phyloP scores from a whole-genome alignment of 2,888 invertebrate genomes.

The Drosophila limbata region DNA sequence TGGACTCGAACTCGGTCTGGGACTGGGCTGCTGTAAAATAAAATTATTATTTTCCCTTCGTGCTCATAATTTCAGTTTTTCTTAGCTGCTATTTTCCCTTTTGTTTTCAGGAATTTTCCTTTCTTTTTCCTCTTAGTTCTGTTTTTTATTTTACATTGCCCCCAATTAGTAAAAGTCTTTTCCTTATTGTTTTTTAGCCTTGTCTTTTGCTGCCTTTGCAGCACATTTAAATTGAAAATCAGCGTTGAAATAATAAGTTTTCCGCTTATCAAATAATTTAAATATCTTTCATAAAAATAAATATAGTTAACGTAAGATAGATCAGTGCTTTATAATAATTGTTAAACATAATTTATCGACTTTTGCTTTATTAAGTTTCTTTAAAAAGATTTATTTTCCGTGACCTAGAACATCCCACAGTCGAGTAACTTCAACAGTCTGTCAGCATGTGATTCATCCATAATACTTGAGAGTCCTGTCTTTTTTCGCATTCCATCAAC shows the following conservation, averaged over 20 bases:
- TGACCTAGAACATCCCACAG: background rate
- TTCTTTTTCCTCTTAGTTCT: conserved; percentile 8
- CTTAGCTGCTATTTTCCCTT: conserved; percentile 40
- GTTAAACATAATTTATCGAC: too few relatives aligned
- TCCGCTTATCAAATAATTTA: conserved; percentile 13
- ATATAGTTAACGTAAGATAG: background rate
- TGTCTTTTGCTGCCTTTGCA: conserved; percentile 41
- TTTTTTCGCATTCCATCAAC: conserved; percentile 24
- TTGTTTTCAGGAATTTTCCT: conserved; percentile 8
- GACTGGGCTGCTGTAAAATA: conserved; percentile 57
- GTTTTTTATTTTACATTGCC: conserved; percentile 41
- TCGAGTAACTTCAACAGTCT: background rate
- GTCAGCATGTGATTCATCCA: conserved; percentile 37
- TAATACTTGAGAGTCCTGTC: conserved; percentile 16
- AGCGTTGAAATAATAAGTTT: conserved; percentile 9
- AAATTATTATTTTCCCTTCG: conserved; percentile 79
- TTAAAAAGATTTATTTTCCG: background rate
- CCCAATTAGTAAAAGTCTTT: conserved; percentile 72
- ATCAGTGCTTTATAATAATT: too few relatives aligned
- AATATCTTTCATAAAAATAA: background rate
- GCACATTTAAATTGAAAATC: conserved; percentile 15
- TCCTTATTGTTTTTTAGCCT: conserved; percentile 39
- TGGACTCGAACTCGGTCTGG: conserved; percentile 10
- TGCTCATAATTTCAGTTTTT: conserved; percentile 73
- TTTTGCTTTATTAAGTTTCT: too few relatives aligned